phyloP scores from a whole-genome alignment of 1,140 invertebrate genomes.

The Saccostrea cuccullata region DNA sequence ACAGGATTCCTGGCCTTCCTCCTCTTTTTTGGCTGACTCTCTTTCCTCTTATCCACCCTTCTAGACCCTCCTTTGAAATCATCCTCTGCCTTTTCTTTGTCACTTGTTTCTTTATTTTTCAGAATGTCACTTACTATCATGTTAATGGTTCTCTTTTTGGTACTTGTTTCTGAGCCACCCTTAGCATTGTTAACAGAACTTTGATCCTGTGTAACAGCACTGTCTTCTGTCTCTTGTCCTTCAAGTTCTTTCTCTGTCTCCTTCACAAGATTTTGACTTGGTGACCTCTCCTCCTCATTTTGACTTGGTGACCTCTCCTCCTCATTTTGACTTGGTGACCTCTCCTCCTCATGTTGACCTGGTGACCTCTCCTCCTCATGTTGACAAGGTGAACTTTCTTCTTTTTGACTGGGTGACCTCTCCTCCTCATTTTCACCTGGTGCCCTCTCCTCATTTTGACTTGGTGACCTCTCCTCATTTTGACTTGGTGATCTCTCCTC shows the following conservation, averaged over 20 bases:
- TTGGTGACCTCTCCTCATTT: background rate
- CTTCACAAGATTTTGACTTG: too few relatives aligned
- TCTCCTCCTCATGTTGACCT: background rate
- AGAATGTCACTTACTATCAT: conserved; percentile 18
- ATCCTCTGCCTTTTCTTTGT: conserved; percentile 5
- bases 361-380: background rate
- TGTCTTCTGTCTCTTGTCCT: background rate
- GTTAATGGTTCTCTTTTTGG: conserved; percentile 2
- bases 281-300: background rate
- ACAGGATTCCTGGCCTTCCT: conserved; percentile 12
- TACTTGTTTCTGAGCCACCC: background rate
- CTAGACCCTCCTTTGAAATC: background rate
- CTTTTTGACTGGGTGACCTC: too few relatives aligned
- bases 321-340: background rate
- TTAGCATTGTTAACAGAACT: background rate
- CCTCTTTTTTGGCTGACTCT: conserved; percentile 19
- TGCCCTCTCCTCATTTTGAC: background rate
- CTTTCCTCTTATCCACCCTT: background rate
- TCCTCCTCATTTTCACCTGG: background rate
- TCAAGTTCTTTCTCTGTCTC: background rate
- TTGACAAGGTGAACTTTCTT: too few relatives aligned
- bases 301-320: too few relatives aligned
- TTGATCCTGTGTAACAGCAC: background rate
- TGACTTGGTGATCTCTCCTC: too few relatives aligned
- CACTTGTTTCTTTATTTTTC: conserved; percentile 17